phyloP scores from a whole-genome alignment of 2,113 vertebrate genomes.

The Halichoeres trimaculatus region DNA sequence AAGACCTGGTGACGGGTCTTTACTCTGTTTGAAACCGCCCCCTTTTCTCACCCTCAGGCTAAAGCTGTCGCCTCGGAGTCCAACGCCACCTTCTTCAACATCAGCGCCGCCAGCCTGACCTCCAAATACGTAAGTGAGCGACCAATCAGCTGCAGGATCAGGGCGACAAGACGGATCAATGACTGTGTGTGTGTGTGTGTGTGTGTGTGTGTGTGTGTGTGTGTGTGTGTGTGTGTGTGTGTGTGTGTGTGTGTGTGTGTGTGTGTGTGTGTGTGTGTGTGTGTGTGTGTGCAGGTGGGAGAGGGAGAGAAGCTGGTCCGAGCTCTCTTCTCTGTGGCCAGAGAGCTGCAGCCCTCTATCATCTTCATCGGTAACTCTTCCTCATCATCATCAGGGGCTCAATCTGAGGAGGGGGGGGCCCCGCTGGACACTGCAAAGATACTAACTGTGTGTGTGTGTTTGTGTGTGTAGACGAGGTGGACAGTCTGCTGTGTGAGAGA shows the following conservation, averaged over 20 bases:
- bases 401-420: background rate
- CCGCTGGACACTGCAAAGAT: background rate
- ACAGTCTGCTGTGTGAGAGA: constrained; percentile 93
- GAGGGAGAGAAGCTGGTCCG: constrained; percentile 93
- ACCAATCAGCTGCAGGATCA: background rate
- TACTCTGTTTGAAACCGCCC: too few species aligned
- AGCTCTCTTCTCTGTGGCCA: constrained; percentile 91
- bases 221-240: too few species aligned
- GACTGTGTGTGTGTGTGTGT: too few species aligned
- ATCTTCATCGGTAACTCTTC: constrained; percentile 90
- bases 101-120: constrained; percentile 93
- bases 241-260: background rate
- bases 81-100: constrained; percentile 93
- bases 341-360: constrained; percentile 92
- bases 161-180: too few species aligned
- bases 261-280: constrained; percentile 83
- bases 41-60: constrained; percentile 75
- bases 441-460: background rate
- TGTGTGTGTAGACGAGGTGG: constrained; percentile 88
- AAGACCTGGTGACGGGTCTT: too few species aligned
- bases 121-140: constrained; percentile 90
- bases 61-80: constrained; percentile 94
- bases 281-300: constrained; percentile 82
- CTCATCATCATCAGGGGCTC: background rate
- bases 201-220: too few species aligned